These are phyloP conservation scores for Procapra przewalskii DNA, from an alignment of 2,113 vertebrate genomes.

Conservation along the genomic window DNA sequence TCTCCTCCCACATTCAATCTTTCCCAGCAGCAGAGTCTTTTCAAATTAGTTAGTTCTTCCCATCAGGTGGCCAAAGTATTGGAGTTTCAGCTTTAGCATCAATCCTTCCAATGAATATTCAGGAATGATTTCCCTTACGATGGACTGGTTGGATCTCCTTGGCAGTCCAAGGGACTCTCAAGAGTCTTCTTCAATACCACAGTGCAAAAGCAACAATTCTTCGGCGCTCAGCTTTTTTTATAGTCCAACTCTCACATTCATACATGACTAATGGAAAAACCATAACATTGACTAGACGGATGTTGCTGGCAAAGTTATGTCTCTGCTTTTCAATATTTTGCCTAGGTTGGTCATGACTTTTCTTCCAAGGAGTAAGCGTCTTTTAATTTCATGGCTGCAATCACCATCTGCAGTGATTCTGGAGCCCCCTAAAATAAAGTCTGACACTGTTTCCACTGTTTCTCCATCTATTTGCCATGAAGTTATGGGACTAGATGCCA, in stretches of 20 bases:
- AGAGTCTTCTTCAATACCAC: neutral
- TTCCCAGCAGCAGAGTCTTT: neutral
- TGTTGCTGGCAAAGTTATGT: neutral
- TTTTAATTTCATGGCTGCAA: neutral
- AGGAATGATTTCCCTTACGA: neutral
- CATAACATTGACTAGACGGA: neutral
- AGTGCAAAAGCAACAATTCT: neutral
- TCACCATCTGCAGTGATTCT: neutral
- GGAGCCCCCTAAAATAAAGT: neutral
- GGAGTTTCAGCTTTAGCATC: neutral
- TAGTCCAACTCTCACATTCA: neutral
- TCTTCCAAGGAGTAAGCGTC: neutral
- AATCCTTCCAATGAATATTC: neutral
- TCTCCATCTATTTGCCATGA: neutral
- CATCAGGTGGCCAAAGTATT: neutral
- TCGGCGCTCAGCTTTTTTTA: rapidly evolving
- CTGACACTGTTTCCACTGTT: neutral
- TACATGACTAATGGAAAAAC: neutral
- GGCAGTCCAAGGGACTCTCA: neutral
- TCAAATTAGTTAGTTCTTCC: neutral
- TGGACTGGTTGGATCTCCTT: neutral
- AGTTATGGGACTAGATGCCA: rapidly evolving
- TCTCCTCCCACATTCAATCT: neutral
- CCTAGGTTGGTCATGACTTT: neutral
- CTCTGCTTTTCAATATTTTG: neutral